Evolutionary conservation across 2,888 invertebrate genomes (phyloP).

Genomic region (Aelia acuminata): DNA sequence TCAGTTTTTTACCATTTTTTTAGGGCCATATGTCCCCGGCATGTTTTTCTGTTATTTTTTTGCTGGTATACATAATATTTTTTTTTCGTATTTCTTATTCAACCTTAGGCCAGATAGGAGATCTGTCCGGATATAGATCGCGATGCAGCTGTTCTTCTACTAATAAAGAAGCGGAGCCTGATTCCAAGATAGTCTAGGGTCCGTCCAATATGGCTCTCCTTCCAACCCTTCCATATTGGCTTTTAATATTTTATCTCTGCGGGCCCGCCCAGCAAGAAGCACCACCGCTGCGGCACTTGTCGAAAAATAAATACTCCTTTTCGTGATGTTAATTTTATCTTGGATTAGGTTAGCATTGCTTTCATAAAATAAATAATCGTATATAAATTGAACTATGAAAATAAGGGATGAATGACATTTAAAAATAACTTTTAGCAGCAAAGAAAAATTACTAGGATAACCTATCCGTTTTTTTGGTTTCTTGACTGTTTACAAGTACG

Average conservation of each 20-base stretch:
- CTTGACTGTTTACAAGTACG: not conserved
- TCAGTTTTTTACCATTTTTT: not conserved
- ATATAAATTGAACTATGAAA: too few species aligned
- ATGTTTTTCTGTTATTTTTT: constrained; percentile 22
- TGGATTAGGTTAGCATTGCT: too few species aligned
- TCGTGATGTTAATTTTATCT: too few species aligned
- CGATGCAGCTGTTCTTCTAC: constrained; percentile 39
- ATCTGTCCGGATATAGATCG: constrained; percentile 36
- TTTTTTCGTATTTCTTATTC: constrained; percentile 41
- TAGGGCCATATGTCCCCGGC: not conserved
- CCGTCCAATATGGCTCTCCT: constrained; percentile 27
- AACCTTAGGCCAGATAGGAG: not conserved
- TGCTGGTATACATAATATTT: not conserved
- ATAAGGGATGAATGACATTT: not conserved
- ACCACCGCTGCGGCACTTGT: not conserved
- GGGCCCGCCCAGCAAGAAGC: not conserved
- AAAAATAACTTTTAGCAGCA: too few species aligned
- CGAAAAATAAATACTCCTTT: not conserved
- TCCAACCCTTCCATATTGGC: constrained; percentile 39
- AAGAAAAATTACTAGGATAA: not conserved
- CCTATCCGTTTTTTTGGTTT: too few species aligned
- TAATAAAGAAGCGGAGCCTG: constrained; percentile 41
- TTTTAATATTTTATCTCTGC: constrained; percentile 9
- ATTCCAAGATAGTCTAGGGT: constrained; percentile 28
- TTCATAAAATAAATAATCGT: too few species aligned